Base-by-base conservation (phyloP, 2,888 invertebrate genomes). In the Diploptera punctata region DNA sequence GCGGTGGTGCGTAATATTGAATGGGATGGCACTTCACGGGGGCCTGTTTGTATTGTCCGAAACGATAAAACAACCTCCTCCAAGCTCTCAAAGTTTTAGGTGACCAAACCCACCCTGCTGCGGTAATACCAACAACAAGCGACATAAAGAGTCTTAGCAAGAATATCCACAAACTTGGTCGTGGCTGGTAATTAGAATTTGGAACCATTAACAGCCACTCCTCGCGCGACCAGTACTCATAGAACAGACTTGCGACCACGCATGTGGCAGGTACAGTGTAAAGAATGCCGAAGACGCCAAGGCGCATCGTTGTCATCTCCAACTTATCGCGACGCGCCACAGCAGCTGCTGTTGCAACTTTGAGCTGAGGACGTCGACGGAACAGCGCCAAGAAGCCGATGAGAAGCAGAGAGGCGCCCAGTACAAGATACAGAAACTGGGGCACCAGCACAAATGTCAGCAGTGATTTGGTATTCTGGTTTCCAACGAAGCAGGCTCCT, bases 401-500 rank as follows among this genome's bases (percentile, higher is more conserved):
- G 29, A 90, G 82, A n/a, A 94, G 87, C 78, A 93, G 89, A 70
- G 89, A 83, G 74, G 87, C 84, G 29, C 93, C 94, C 62, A 90
- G 82, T 49, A 89, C 82, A 77, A 94, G 85, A 81, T 92, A 93
- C 74, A 90, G 85, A 75, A 92, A 87, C 79, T 93, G 90, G 0
- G 97, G 96, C 38, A 91, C 87, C 72, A 96, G 87, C 19, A 95
- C 94, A 79, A 95, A 86, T 67, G 91, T 88, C 74, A 95, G 87
- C 68, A 97, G 87, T 0, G 94, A 93, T 77, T 89, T 88, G 72
- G 91, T 89, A 80, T 94, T 93, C 83, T 93, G 92, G 84, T 95
- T 94, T 68, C 97, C 97, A 70, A 97, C 95, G 83, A 91, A 95
- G 81, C 97, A 97, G 71, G 94, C 90, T 67, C 96, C 97, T 89